phyloP scores from a whole-genome alignment of 1,140 invertebrate genomes.

The Ylistrum balloti region DNA sequence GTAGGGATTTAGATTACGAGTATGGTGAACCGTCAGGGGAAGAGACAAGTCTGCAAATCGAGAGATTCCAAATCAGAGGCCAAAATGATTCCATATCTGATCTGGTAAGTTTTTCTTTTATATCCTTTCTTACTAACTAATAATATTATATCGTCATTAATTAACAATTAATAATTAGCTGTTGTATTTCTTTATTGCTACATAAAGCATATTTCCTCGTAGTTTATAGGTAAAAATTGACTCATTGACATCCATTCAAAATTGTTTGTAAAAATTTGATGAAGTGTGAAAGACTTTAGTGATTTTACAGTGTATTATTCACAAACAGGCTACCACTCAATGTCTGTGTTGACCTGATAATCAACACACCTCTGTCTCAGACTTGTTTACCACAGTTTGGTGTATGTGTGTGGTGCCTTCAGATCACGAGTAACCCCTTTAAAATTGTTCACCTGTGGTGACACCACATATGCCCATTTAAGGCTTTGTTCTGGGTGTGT shows the following conservation, averaged over 20 bases:
- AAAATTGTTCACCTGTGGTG: not conserved
- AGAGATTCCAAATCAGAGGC: conserved; percentile 67
- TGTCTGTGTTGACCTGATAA: not conserved
- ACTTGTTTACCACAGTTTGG: not conserved
- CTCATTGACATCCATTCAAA: conserved; percentile 19
- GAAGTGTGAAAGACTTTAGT: conserved; percentile 7
- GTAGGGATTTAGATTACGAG: conserved; percentile 71
- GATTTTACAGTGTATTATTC: not conserved
- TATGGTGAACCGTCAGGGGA: conserved; percentile 67
- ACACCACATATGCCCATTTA: not conserved
- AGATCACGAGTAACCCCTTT: not conserved
- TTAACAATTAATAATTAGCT: not conserved
- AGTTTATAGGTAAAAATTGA: not conserved
- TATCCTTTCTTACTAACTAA: not conserved
- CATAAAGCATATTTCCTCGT: not conserved
- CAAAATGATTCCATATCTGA: conserved; percentile 65
- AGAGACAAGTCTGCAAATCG: conserved; percentile 69
- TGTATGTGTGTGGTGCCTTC: not conserved
- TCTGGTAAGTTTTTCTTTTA: conserved; percentile 57
- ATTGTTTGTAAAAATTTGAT: not conserved
- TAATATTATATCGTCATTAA: not conserved
- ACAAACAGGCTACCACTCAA: not conserved
- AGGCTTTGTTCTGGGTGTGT: conserved; percentile 16
- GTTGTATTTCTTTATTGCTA: not conserved
- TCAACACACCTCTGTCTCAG: not conserved